Evolutionary conservation across 2,888 invertebrate genomes (phyloP), one percentile per base, ranked within the genome.

Genomic region (Spodoptera littoralis): DNA sequence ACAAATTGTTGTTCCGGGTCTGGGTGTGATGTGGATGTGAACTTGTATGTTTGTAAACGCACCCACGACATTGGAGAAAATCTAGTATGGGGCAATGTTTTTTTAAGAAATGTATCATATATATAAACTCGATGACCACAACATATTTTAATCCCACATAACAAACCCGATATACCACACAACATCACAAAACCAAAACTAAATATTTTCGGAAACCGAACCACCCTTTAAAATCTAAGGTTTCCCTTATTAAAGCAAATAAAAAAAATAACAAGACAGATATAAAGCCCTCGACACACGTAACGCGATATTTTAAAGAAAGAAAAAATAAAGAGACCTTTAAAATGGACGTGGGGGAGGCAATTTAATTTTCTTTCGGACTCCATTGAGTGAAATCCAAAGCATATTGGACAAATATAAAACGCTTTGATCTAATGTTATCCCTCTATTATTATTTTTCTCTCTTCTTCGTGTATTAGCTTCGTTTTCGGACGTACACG

Each of bases 341-440:
- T 92, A 93, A 93, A 93, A 86, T 79, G 83, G 76, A 76, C 71
- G 71, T 36, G 84, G 91, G 88, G 84, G 86, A 83, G 81, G 77
- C 90, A 93, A 94, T 94, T 94, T 92, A 92, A 93, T 94, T 93
- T 92, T 82, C 84, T 80, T 77, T 77, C 84, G 88, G 91, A 89
- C 92, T 86, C 86, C 84, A 90, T 91, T 90, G 91, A 90, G 89
- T 88, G 92, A 91, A 94, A 93, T 93, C 91, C 88, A 85, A 90
- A 93, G 91, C 92, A 93, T 92, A 92, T 91, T 90, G 93, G 88
- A 89, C 88, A 85, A 83, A 87, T 89, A 85, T 84, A 88, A 84
- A 86, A 87, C 84, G 91, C 92, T 92, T 92, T 92, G 92, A 92
- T 89, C 91, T 92, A 88, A 92, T 89, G 82, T 85, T 81, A 89